Evolutionary conservation across 2,888 invertebrate species (phyloP).

Genomic region (Proisotoma minuta): DNA sequence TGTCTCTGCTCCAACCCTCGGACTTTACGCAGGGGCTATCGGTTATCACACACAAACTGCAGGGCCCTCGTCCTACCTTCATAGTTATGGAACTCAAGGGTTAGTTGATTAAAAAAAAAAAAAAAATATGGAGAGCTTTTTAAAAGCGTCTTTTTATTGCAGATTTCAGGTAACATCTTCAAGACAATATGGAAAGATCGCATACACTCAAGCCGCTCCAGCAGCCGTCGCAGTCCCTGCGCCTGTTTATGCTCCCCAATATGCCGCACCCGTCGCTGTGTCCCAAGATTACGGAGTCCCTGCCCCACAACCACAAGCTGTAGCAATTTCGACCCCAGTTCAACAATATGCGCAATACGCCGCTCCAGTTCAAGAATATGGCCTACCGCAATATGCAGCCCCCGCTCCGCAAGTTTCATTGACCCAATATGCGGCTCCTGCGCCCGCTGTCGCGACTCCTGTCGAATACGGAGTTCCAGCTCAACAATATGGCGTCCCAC

Average conservation of each 20-base stretch:
- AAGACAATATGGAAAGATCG: conserved; percentile 30
- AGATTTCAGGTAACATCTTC: conserved; percentile 35
- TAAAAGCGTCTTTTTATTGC: background rate
- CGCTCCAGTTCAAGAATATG: background rate
- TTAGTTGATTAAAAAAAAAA: background rate
- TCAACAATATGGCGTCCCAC: background rate
- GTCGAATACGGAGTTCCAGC: background rate
- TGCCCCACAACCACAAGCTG: too few relatives aligned
- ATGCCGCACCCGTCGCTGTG: background rate
- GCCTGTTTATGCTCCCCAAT: conserved; percentile 1
- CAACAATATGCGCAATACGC: background rate
- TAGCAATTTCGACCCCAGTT: too few relatives aligned
- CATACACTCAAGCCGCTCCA: conserved; percentile 11
- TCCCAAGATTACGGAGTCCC: background rate
- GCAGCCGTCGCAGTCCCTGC: background rate
- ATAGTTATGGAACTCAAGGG: conserved; percentile 35
- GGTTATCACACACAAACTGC: conserved; percentile 29
- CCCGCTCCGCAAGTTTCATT: conserved; percentile 2
- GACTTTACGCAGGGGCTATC: conserved; percentile 32
- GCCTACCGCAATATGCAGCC: background rate
- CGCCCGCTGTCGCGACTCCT: conserved; percentile 7
- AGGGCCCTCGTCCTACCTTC: conserved; percentile 23
- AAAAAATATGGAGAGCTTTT: background rate
- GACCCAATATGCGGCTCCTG: background rate
- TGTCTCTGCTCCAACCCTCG: conserved; percentile 10